Evolutionary conservation across 2,888 invertebrate species (phyloP).

Genomic region (Melinopterus prodromus): DNA sequence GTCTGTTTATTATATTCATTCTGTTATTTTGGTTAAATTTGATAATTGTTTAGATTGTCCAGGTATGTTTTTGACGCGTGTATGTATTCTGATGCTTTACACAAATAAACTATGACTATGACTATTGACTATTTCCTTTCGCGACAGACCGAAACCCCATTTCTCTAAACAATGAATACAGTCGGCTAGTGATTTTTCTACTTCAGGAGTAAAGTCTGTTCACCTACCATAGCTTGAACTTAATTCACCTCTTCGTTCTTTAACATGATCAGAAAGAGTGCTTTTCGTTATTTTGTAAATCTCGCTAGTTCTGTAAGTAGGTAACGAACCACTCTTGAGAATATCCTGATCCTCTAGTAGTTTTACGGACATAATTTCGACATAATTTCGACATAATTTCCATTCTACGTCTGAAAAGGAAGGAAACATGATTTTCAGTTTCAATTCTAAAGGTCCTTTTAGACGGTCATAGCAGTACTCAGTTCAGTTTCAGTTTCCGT

Average conservation of each 20-base stretch:
- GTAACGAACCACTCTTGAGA: slow-evolving; percentile 28
- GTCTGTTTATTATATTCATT: too few species aligned
- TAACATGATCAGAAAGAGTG: slow-evolving; percentile 34
- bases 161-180: slow-evolving; percentile 49
- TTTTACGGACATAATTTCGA: slow-evolving; percentile 29
- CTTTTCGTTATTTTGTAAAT: slow-evolving; percentile 33
- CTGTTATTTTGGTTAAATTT: too few species aligned
- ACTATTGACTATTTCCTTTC: slow-evolving; percentile 51
- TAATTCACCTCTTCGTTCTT: slow-evolving; percentile 35
- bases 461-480: too few species aligned
- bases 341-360: slow-evolving; percentile 25
- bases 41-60: too few species aligned
- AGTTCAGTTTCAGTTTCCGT: neutral
- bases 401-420: slow-evolving; percentile 27
- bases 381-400: too few species aligned
- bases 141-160: slow-evolving; percentile 51
- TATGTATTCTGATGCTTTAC: too few species aligned
- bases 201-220: slow-evolving; percentile 35
- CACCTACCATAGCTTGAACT: slow-evolving; percentile 33
- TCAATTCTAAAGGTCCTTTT: slow-evolving; percentile 6
- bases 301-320: slow-evolving; percentile 29
- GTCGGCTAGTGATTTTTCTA: slow-evolving; percentile 45
- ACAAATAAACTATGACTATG: too few species aligned
- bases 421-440: slow-evolving; percentile 25
- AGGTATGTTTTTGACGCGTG: too few species aligned